phyloP scores from a whole-genome alignment of 2,797 vertebrate species.

The Ptychadena robeensis region DNA sequence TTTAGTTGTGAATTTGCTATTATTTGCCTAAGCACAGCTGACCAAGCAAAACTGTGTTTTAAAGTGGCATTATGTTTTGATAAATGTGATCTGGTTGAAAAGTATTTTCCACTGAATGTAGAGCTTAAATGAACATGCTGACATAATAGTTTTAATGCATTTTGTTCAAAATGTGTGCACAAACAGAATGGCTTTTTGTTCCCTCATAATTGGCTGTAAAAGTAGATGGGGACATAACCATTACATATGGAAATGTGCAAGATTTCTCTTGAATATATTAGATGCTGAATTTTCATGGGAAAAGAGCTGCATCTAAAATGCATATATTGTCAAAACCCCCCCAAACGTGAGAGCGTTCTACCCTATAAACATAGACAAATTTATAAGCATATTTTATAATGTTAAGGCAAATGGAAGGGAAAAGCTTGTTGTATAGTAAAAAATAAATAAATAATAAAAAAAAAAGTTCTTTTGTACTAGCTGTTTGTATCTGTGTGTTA shows the following conservation, averaged over 20 bases:
- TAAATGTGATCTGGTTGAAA: constrained; percentile 87
- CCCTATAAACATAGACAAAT: neutral
- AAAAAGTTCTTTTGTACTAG: neutral
- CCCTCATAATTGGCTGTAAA: constrained; percentile 87
- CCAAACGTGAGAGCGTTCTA: constrained; percentile 74
- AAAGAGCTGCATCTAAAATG: constrained; percentile 81
- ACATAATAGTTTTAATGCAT: constrained; percentile 88
- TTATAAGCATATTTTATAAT: neutral
- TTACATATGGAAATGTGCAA: constrained; percentile 86
- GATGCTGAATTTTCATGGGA: constrained; percentile 79
- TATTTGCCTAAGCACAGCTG: constrained; percentile 88
- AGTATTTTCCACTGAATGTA: constrained; percentile 86
- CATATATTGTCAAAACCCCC: constrained; percentile 80
- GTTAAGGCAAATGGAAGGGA: neutral
- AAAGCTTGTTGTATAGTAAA: no score
- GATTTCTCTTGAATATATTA: constrained; percentile 85
- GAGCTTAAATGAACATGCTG: constrained; percentile 87
- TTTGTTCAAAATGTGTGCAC: constrained; percentile 88
- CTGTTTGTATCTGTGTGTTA: no score
- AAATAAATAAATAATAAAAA: no score
- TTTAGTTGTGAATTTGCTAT: constrained; percentile 85
- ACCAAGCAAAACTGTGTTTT: constrained; percentile 87
- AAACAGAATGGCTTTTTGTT: constrained; percentile 87
- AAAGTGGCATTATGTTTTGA: constrained; percentile 89
- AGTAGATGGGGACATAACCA: constrained; percentile 86